A percentile compares a stretch with the other conserved stretches of the same genome.
Evolutionary conservation across 2,113 vertebrate species (phyloP).

Genomic region (Sturnira hondurensis): DNA sequence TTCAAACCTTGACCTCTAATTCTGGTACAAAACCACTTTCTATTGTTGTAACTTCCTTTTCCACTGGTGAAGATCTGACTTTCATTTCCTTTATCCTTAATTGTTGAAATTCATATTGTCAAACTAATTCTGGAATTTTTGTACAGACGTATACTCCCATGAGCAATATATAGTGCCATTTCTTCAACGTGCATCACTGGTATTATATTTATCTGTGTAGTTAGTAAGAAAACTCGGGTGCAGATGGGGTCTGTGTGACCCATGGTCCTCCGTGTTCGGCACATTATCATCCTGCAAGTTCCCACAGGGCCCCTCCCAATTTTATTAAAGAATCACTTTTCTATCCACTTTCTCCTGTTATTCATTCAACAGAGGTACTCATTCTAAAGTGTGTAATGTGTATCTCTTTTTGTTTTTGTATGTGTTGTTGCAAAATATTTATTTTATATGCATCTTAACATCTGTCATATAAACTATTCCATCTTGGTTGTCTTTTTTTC

Average conservation of each 20-base stretch:
- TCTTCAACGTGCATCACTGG: neutral
- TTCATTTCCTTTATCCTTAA: neutral
- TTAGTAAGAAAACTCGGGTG: neutral
- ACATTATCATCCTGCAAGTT: neutral
- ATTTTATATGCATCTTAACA: neutral
- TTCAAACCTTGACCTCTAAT: neutral
- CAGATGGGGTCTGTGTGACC: neutral
- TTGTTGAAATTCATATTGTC: neutral
- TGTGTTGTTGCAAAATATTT: neutral
- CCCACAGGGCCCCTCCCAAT: neutral
- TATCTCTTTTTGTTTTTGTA: neutral
- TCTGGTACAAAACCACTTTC: neutral
- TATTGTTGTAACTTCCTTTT: neutral
- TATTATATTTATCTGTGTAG: neutral
- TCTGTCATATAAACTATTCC: neutral
- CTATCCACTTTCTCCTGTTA: neutral
- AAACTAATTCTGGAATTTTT: neutral
- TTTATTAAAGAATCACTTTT: neutral
- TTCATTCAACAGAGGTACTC: neutral
- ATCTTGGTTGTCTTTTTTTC: neutral
- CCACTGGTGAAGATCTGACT: neutral
- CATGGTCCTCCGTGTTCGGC: neutral
- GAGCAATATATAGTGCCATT: neutral
- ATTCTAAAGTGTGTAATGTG: neutral
- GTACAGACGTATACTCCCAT: neutral